Base-by-base conservation (phyloP, 2,888 invertebrate genomes). In the Drepana falcataria region DNA sequence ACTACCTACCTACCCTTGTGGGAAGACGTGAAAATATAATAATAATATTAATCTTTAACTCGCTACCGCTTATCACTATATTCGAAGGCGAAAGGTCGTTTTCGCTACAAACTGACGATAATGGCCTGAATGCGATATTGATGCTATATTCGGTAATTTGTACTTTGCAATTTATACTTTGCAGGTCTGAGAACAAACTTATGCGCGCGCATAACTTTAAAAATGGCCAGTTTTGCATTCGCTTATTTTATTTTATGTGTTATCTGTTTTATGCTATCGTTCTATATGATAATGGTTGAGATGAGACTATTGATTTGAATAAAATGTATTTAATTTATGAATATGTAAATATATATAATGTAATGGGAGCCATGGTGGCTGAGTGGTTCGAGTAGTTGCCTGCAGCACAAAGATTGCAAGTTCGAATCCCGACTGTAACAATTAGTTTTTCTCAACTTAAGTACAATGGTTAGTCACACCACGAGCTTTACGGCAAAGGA, bases 61-160 rank as follows among this genome's bases (percentile, higher is more conserved):
- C 64, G 65, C 60, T 48, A 0, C 6, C 53, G 54, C 64, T 65
- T 54, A 2, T 66, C n/a, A 51, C 69, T 71, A 73, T 52, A 2
- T 59, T 69, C 63, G 56, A 0, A 7, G 55, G 48, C 57, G 54
- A 68, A 75, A 77, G 70, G 76, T 80, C 81, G 81, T 87, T 87
- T 83, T 83, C 69, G 80, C 78, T 74, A 83, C 81, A 83, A 81
- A 85, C 83, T 81, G 83, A 88, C 83, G 86, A 86, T 89, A 84
- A 88, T 88, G 83, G 79, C 82, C 67, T 66, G 81, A 77, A 81
- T 81, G 72, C 79, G 71, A 84, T 87, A 88, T 83, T 79, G 84
- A 85, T 82, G 83, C 74, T 72, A 81, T 76, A 75, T 82, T 77
- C 74, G 71, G 81, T 83, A 85, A 88, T 88, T 89, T 87, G 86